Base-by-base conservation (phyloP, 2,888 invertebrate genomes). In the Andrena bicolor region DNA sequence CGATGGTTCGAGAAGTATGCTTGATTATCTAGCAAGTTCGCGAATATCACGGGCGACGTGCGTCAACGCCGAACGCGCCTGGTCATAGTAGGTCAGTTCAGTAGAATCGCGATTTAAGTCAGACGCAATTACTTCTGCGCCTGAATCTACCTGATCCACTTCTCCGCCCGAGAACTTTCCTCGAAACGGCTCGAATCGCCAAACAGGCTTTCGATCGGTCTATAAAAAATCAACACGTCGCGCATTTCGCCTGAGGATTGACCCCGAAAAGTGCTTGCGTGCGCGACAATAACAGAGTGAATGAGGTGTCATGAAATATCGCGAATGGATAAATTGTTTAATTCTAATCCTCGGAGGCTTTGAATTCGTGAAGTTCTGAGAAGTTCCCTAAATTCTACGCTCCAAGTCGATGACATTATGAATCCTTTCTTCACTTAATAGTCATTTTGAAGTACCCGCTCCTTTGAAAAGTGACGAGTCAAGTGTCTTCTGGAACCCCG, bases 41-140 rank as follows among this genome's bases (percentile, higher is more conserved):
- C n/a, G 30, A 66, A 23, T 7, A 48, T 49, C 41, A 23, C 35
- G n/a, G 20, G 26, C 48, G 6, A 51, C 23, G 65, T 41, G 51
- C 51, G 80, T 48, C 53, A 72, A 35, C 63, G 20, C 49, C 5
- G 79, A 48, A 61, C 72, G 48, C 51, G 28, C 4, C 8, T 61
- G 70, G 13, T 61, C 65, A 78, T 79, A 80, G 80, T 80, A 80
- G 80, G 80, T 79, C 80, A 76, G 41, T 64, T 51, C 64, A 23
- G 79, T 72, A 72, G 71, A 80, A 79, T 80, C 79, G 80, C 23
- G 72, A 79, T 48, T 53, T 49, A 68, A 72, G 79, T 68, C 72
- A 30, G 56, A 72, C 80, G 72, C 61, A 80, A 80, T 80, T 79
- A 80, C 26, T 53, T 61, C 26, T 20, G 60, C 26, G 32, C 51